Percentiles rank a stretch among this genome's conserved stretches.
Evolutionary conservation across 92 coral and sea anemone species (phyloP).

Genomic region (Porites divaricata): DNA sequence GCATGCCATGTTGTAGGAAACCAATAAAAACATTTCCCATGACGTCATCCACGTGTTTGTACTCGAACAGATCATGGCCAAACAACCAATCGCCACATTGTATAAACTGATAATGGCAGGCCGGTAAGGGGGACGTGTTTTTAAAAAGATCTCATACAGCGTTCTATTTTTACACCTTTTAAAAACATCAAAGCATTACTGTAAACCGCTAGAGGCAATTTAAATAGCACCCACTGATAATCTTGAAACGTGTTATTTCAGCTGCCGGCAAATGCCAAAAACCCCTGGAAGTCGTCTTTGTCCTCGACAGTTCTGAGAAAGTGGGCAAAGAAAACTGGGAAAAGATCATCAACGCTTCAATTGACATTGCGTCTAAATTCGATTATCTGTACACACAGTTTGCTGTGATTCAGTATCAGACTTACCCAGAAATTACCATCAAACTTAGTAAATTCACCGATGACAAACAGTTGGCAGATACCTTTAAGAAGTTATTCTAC

Average conservation of each 20-base stretch:
- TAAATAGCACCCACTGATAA: not conserved
- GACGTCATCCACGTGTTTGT: too few species aligned
- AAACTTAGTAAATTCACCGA: conserved; percentile 66
- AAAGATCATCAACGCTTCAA: conserved; percentile 70
- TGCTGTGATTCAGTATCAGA: conserved; percentile 85
- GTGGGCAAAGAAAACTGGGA: conserved; percentile 88
- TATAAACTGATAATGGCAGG: too few species aligned
- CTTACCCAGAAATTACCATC: conserved; percentile 77
- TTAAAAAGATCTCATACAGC: too few species aligned
- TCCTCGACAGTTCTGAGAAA: conserved; percentile 95
- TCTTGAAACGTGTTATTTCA: conserved; percentile 13
- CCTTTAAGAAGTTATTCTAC: conserved; percentile 75
- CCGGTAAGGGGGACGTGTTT: too few species aligned
- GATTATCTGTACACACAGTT: conserved; percentile 72
- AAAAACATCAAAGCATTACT: too few species aligned
- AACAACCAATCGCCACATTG: too few species aligned
- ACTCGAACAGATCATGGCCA: too few species aligned
- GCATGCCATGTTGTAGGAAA: too few species aligned
- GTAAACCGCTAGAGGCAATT: too few species aligned
- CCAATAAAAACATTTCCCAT: too few species aligned
- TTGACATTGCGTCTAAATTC: conserved; percentile 63
- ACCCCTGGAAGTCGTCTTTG: conserved; percentile 84
- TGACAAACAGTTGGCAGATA: conserved; percentile 58
- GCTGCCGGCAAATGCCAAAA: conserved; percentile 67
- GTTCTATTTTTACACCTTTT: too few species aligned